Base-by-base conservation (phyloP, 2,797 vertebrate genomes). In the Synaphobranchus kaupii region DNA sequence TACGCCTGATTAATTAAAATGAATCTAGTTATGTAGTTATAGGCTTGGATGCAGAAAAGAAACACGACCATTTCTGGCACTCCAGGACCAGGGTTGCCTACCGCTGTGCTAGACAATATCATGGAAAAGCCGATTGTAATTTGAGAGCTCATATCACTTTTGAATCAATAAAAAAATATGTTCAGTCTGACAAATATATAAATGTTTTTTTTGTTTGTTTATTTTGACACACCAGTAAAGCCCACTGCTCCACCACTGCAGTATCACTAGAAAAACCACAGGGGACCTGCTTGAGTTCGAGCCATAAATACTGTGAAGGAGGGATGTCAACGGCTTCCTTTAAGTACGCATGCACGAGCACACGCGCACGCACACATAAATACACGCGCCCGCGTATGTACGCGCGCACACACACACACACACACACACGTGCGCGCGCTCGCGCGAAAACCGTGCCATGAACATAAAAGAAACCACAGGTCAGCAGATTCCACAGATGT, bases 401-500 rank as follows among this genome's bases (percentile, higher is more conserved):
- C 86, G 47, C 22, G 60, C 88, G 73, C 63, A 39, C 88, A 88
- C 86, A 71, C 85, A 88, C 89, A 71, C 54, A 86, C 83, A 87
- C 20, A 82, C 34, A 50, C 25, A 39, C 12, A 20, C 25, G 25
- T 48, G 25, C 73, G 56, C 25, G 34, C 50, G 56, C 87, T 58
- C 47, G 52, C 15, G 2, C 78, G 58, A 68, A 58, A 13, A 84
- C 1, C 12, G 58, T 86, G 92, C 85, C 88, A 0, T 54, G 89
- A 87, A 89, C 89, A 90, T 66, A 89, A 85, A 90, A 89, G 90
- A 89, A 93, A 89, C 88, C 91, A 90, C 92, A 92, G 91, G 92
- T 94, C 93, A 95, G 95, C 94, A 94, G 92, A 94, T 95, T 95
- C 94, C 92, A 88, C 94, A 95, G 94, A 95, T 95, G 95, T 90